Evolutionary conservation across 2,888 invertebrate genomes (phyloP).

Genomic region (Gymnosoma rotundatum): DNA sequence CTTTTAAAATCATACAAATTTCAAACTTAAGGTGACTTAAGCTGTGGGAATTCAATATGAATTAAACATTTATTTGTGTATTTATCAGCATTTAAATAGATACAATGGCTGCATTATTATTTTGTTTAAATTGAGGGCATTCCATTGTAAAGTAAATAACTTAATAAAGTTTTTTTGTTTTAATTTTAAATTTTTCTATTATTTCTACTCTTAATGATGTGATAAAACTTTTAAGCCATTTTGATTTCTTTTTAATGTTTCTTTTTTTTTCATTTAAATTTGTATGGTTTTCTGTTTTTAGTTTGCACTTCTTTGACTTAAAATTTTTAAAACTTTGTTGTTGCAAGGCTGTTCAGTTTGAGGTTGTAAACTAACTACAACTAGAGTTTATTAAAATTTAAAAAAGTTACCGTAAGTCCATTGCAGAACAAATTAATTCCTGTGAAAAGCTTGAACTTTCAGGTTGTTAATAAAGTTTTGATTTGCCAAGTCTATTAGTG

Average conservation of each 20-base stretch:
- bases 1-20: no score
- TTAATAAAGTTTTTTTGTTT: no score
- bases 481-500: neutral
- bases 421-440: neutral
- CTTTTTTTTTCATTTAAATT: conserved; percentile 4
- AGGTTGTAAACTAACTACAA: neutral
- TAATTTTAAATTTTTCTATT: no score
- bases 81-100: no score
- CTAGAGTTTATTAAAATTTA: neutral
- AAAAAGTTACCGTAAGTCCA: conserved; percentile 27
- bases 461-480: conserved; percentile 16
- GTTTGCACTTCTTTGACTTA: conserved; percentile 17
- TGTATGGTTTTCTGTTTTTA: neutral
- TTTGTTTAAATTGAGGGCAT: no score
- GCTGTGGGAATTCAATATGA: no score
- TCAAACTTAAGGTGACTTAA: no score
- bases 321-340: neutral
- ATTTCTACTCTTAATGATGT: no score
- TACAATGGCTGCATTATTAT: no score
- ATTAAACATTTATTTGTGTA: no score
- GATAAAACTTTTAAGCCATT: neutral
- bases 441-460: neutral
- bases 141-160: no score
- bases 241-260: neutral
- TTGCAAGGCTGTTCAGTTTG: neutral